phyloP scores from a whole-genome alignment of 2,797 vertebrate species.

The Garrulus glandarius region DNA sequence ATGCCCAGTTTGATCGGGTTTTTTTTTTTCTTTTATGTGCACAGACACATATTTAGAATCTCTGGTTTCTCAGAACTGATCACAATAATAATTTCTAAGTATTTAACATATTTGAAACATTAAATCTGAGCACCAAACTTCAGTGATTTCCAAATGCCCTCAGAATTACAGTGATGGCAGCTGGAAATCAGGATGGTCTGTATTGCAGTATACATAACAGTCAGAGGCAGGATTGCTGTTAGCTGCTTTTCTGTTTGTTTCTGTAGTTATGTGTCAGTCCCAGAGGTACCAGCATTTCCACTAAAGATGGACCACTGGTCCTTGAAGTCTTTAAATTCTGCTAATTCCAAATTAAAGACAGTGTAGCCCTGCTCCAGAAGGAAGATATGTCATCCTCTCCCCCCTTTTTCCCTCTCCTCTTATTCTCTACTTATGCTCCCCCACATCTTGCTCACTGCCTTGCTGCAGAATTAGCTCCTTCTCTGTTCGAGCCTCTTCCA shows the following conservation, averaged over 20 bases:
- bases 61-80: not conserved
- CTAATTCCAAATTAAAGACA: not conserved
- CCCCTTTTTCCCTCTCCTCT: not conserved
- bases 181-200: not conserved
- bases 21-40: not conserved
- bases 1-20: not conserved
- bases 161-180: not conserved
- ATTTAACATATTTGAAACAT: not conserved
- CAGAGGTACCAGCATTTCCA: not conserved
- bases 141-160: not conserved
- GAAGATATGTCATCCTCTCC: not conserved
- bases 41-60: not conserved
- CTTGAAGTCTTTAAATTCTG: not conserved
- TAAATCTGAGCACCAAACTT: not conserved
- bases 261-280: not conserved
- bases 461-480: not conserved
- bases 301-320: not conserved
- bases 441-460: not conserved
- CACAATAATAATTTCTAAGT: not conserved
- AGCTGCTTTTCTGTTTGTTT: not conserved
- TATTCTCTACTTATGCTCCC: not conserved
- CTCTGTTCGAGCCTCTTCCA: not conserved
- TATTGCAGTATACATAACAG: not conserved
- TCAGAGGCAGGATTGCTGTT: not conserved
- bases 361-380: not conserved